These are phyloP conservation scores for Apistogramma diplotaenia DNA, from an alignment of 2,113 vertebrate genomes.

Conservation along the genomic window DNA sequence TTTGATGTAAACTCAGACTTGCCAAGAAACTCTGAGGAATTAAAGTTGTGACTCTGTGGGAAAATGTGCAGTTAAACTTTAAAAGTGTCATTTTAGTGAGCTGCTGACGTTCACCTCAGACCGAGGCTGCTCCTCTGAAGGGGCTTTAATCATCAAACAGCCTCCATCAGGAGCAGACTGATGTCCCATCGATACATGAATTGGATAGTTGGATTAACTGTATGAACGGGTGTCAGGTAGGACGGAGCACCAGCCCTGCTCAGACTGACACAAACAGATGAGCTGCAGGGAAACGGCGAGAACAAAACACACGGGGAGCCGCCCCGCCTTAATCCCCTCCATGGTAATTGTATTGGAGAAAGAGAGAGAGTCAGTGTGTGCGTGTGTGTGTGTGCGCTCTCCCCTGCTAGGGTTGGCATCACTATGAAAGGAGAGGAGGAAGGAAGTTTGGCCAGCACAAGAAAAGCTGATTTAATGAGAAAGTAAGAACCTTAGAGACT, in stretches of 20 bases:
- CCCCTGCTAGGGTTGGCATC: slow-evolving; percentile 62
- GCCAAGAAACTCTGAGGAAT: neutral
- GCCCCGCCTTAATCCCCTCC: slow-evolving; percentile 34
- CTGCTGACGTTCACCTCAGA: neutral
- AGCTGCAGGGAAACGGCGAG: slow-evolving; percentile 43
- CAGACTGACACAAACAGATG: slow-evolving; percentile 65
- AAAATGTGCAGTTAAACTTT: neutral
- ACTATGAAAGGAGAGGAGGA: slow-evolving; percentile 70
- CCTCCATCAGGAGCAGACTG: slow-evolving; percentile 21
- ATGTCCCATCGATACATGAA: slow-evolving; percentile 60
- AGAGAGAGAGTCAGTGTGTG: neutral
- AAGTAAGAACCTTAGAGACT: slow-evolving; percentile 38
- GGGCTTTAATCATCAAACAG: slow-evolving; percentile 13
- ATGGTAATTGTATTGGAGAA: slow-evolving; percentile 47
- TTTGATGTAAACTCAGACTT: neutral
- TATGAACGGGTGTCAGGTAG: slow-evolving; percentile 35
- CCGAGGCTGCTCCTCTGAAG: neutral
- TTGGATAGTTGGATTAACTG: slow-evolving; percentile 51
- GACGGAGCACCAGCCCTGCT: slow-evolving; percentile 39
- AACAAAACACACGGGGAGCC: slow-evolving; percentile 32
- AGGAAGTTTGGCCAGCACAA: slow-evolving; percentile 68
- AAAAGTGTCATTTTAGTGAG: neutral
- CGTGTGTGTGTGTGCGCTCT: slow-evolving; percentile 23
- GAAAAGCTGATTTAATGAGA: slow-evolving; percentile 56
- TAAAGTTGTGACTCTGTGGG: neutral